Percentiles rank a stretch among this genome's conserved stretches.
phyloP scores from a whole-genome alignment of 2,888 invertebrate genomes.

The Liopterus haemorrhoidalis region DNA sequence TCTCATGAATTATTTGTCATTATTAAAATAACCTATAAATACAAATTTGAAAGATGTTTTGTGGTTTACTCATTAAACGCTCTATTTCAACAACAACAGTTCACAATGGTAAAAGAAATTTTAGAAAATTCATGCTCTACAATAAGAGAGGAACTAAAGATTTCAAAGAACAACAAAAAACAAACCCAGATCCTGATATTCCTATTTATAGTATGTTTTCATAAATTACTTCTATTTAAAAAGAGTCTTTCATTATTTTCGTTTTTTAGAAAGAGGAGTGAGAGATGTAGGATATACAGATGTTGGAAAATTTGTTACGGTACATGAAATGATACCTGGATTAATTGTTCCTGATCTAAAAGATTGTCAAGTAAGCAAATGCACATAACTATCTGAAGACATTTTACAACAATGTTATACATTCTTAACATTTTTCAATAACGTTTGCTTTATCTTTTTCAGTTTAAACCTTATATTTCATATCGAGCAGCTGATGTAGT shows the following conservation, averaged over 20 bases:
- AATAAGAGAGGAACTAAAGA: slow-evolving; percentile 69
- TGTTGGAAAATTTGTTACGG: slow-evolving; percentile 52
- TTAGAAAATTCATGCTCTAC: slow-evolving; percentile 68
- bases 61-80: slow-evolving; percentile 43
- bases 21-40: slow-evolving; percentile 7
- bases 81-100: slow-evolving; percentile 50
- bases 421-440: neutral
- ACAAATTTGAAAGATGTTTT: slow-evolving; percentile 29
- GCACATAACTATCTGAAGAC: neutral
- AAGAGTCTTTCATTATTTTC: slow-evolving; percentile 4
- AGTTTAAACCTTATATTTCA: slow-evolving; percentile 90
- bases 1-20: neutral
- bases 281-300: slow-evolving; percentile 56
- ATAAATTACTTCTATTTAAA: slow-evolving; percentile 7
- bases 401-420: neutral
- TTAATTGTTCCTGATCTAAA: slow-evolving; percentile 85
- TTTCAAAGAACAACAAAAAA: slow-evolving; percentile 56
- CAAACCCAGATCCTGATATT: slow-evolving; percentile 56
- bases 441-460: slow-evolving; percentile 36
- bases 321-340: slow-evolving; percentile 89
- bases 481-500: slow-evolving; percentile 70
- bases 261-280: slow-evolving; percentile 57
- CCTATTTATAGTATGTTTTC: slow-evolving; percentile 56
- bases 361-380: slow-evolving; percentile 57
- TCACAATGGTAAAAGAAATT: slow-evolving; percentile 68